Conservation (phyloP, 2,888 invertebrate genomes). For the Amphipoea oculea region DNA sequence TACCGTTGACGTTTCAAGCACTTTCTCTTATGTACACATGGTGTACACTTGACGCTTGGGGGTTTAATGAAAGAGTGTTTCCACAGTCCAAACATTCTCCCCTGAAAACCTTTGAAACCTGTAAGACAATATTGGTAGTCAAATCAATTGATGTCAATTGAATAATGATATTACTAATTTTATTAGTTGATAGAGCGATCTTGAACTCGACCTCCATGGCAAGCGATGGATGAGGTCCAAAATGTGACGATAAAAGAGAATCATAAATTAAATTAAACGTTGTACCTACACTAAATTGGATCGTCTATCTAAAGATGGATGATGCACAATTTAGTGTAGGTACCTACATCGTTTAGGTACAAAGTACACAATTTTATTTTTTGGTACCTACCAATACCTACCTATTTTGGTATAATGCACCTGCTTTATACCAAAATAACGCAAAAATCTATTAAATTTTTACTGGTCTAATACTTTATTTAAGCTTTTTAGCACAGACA, state of each 20-base stretch:
- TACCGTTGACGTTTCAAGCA: no score
- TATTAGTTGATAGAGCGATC: neutral
- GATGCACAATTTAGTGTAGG: no score
- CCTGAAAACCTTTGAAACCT: no score
- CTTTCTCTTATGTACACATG: no score
- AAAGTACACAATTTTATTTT: neutral
- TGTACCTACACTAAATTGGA: constrained; percentile 13
- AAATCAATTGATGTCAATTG: neutral
- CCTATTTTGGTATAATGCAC: no score
- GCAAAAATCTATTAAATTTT: constrained; percentile 7
- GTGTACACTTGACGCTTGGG: no score
- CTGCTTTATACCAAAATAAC: neutral
- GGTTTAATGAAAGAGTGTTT: neutral
- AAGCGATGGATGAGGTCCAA: neutral
- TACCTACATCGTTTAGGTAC: neutral
- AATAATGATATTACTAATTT: neutral
- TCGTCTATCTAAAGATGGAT: neutral
- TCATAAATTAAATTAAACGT: constrained; percentile 26
- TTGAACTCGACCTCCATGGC: neutral
- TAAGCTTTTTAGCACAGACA: neutral
- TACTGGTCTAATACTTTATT: neutral
- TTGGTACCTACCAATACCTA: no score
- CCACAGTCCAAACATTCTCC: neutral
- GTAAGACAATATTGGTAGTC: neutral
- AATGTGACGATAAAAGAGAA: neutral